A percentile compares a stretch with the other conserved stretches of the same genome.
Evolutionary conservation across 2,797 vertebrate species (phyloP).

Genomic region (Cossypha heuglini): DNA sequence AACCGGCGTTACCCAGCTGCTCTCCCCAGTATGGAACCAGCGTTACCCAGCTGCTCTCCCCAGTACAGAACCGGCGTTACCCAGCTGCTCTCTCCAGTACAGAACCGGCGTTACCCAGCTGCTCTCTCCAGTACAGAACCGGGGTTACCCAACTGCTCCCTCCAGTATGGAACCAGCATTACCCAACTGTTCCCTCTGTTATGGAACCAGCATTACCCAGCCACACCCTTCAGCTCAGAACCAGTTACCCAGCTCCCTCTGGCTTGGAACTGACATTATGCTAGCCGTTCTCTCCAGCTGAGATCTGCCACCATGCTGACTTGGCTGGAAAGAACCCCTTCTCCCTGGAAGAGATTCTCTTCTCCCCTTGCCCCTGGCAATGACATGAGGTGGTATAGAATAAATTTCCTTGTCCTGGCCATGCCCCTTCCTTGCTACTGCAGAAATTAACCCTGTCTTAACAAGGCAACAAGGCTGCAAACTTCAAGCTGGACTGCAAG

Average conservation of each 20-base stretch:
- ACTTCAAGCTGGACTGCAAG: not conserved
- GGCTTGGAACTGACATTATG: not conserved
- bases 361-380: not conserved
- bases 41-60: no score
- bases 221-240: no score
- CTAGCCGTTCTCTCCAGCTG: not conserved
- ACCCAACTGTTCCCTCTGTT: no score
- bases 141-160: no score
- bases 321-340: not conserved
- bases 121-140: no score
- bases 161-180: no score
- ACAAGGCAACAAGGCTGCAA: not conserved
- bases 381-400: not conserved
- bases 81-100: no score
- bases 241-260: not conserved
- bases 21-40: fast-evolving
- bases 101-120: no score
- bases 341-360: not conserved
- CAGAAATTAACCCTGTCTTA: not conserved
- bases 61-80: fast-evolving
- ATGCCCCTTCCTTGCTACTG: fast-evolving
- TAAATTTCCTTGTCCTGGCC: not conserved
- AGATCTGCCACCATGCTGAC: fast-evolving
- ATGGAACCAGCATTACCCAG: no score
- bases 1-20: fast-evolving